Percentiles rank a stretch among this genome's conserved stretches.
Evolutionary conservation across 2,113 vertebrate genomes (phyloP).

Genomic region (Melanocharis versteri): DNA sequence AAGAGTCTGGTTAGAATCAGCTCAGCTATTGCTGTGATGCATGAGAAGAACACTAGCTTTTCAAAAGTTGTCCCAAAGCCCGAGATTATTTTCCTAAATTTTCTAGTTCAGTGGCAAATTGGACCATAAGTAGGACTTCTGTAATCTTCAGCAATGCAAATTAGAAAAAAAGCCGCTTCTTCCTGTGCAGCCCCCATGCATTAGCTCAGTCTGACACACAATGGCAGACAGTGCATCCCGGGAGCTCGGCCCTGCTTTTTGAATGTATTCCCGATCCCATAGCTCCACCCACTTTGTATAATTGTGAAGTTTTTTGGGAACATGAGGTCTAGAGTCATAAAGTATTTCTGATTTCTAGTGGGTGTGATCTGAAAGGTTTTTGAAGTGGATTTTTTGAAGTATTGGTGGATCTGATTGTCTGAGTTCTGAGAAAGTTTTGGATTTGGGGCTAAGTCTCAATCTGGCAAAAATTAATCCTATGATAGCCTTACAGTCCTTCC

Average conservation of each 20-base stretch:
- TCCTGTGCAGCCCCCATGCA: not conserved
- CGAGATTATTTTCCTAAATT: not conserved
- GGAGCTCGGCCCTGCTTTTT: fast-evolving
- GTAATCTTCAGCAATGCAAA: not conserved
- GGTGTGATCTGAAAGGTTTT: not conserved
- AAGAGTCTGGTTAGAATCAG: not conserved
- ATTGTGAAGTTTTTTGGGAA: not conserved
- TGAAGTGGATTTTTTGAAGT: not conserved
- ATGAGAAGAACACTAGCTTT: not conserved
- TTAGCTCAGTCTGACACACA: not conserved
- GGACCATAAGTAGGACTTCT: not conserved
- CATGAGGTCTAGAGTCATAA: not conserved
- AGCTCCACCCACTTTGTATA: not conserved
- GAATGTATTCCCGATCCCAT: fast-evolving
- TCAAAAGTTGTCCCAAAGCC: not conserved
- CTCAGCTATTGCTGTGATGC: not conserved
- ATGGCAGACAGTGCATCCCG: fast-evolving
- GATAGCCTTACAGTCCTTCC: not conserved
- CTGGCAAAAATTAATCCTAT: not conserved
- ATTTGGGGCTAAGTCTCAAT: not conserved
- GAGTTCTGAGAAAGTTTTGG: not conserved
- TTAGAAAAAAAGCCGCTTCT: not conserved
- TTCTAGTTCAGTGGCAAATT: not conserved
- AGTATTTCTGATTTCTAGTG: not conserved
- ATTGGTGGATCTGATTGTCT: not conserved